Base-by-base conservation (phyloP, 1,140 invertebrate species). In the Acyrthosiphon pisum region DNA sequence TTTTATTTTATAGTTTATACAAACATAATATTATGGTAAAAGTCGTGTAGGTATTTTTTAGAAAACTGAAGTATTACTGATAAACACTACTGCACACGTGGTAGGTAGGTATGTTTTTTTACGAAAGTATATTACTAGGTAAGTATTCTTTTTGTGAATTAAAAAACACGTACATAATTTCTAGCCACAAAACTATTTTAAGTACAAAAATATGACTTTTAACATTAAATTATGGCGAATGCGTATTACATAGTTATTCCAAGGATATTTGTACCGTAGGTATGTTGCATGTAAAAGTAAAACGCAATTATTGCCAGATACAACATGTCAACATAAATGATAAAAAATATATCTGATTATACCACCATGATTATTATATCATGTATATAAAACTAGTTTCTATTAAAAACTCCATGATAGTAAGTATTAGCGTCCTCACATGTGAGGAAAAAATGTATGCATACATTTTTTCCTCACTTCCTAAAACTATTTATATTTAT, bases 271-370 rank as follows among this genome's bases (percentile, higher is more conserved):
- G 14, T 76, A 76, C 60, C 14, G 56, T 60, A 11, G 56, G 11
- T 35, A n/a, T n/a, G n/a, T n/a, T 76, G 30, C n/a, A 18, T 76
- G 30, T 76, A 35, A 35, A 76, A 76, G 14, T 76, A 20, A 35
- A 76, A 76, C 18, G 60, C 0, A 76, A 76, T 76, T 76, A 76
- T 76, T 76, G 60, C n/a, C 11, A 14, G n/a, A 76, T n/a, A n/a
- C 60, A 76, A 76, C 30, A n/a, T 18, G 20, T 18, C 60, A 76
- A 76, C 30, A n/a, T 18, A n/a, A n/a, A 76, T n/a, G 6, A n/a
- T 76, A 76, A 76, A 76, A 76, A 76, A 76, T 14, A n/a, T n/a
- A n/a, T 76, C 30, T 76, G 60, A 76, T 76, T 76, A 76, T 76
- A 11, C 9, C 9, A 11, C 30, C 30, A 68, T n/a, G n/a, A n/a